These are phyloP conservation scores for Chaetodon trifasciatus DNA, from an alignment of 2,797 vertebrate genomes.

Conservation along the genomic window DNA sequence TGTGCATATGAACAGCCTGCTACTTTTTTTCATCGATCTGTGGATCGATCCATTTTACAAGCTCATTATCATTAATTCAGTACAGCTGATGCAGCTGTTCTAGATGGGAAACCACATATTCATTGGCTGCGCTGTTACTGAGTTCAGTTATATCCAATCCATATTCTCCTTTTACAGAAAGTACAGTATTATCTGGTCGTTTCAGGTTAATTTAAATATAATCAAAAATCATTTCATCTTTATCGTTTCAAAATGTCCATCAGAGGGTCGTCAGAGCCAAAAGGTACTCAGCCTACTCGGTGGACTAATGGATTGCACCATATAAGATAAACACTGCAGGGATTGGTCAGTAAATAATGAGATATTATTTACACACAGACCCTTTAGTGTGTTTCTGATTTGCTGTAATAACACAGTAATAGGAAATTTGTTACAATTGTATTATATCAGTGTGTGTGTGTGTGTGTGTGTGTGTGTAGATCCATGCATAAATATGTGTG, in stretches of 20 bases:
- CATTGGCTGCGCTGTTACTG: not conserved
- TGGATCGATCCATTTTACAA: not conserved
- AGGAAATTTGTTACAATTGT: not conserved
- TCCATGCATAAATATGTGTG: too few relatives aligned
- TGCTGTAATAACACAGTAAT: too few relatives aligned
- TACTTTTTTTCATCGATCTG: not conserved
- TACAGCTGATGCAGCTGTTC: not conserved
- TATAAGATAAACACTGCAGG: not conserved
- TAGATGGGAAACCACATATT: not conserved
- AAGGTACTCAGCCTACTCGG: not conserved
- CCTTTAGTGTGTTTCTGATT: not conserved
- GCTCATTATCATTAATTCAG: slow-evolving; percentile 17
- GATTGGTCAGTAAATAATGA: not conserved
- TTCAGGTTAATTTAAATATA: not conserved
- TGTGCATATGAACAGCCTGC: not conserved
- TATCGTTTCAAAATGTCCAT: not conserved
- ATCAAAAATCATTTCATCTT: not conserved
- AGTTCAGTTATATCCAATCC: not conserved
- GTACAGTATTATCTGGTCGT: not conserved
- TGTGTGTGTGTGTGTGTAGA: not conserved
- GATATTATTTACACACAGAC: too few relatives aligned
- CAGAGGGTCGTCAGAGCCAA: not conserved
- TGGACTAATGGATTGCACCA: not conserved
- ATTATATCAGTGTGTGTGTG: not conserved
- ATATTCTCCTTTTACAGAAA: slow-evolving; percentile 6